phyloP scores from a whole-genome alignment of 2,113 vertebrate species.

The Aptenodytes patagonicus region DNA sequence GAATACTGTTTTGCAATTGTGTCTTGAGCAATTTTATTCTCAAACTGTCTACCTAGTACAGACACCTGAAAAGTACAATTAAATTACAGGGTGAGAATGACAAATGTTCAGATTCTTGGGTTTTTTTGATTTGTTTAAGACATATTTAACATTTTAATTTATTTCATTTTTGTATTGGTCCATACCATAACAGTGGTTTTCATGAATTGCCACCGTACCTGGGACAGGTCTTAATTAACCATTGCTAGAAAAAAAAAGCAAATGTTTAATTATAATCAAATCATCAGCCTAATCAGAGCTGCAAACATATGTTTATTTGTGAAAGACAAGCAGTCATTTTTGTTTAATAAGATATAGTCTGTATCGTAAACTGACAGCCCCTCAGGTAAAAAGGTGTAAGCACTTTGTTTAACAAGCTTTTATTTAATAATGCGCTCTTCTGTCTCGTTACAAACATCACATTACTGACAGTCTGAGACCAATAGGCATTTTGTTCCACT shows the following conservation, averaged over 20 bases:
- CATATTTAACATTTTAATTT: neutral
- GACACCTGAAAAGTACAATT: neutral
- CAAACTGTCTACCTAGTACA: neutral
- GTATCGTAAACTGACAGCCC: neutral
- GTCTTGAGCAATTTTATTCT: neutral
- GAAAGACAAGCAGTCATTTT: neutral
- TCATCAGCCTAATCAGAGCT: neutral
- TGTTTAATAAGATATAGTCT: neutral
- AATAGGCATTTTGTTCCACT: neutral
- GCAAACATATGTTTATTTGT: neutral
- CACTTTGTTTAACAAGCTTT: neutral
- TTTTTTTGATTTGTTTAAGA: neutral
- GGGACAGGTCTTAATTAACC: neutral
- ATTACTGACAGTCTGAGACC: neutral
- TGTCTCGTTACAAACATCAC: slow-evolving; percentile 32
- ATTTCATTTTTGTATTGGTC: neutral
- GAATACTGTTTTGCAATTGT: neutral
- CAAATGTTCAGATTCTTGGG: neutral
- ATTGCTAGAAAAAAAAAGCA: neutral
- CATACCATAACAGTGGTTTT: neutral
- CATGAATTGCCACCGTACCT: neutral
- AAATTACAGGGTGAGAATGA: neutral
- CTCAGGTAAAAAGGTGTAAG: neutral
- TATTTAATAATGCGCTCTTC: slow-evolving; percentile 24
- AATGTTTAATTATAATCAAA: neutral